A percentile compares a stretch with the other conserved stretches of the same genome.
These are phyloP conservation scores for Pachydiplax longipennis DNA, from an alignment of 2,888 invertebrate genomes.

Conservation along the genomic window DNA sequence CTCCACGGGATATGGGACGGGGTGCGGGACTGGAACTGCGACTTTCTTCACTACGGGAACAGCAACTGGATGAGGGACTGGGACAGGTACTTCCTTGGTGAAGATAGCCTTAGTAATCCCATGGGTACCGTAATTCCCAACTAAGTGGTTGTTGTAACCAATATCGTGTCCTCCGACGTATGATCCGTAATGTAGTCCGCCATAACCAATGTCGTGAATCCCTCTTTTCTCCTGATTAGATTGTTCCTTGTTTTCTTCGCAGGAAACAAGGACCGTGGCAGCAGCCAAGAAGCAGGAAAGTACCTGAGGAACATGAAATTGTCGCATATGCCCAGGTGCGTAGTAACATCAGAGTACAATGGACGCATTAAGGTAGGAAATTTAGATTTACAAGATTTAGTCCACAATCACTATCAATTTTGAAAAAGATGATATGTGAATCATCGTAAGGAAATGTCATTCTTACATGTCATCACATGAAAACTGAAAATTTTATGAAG, in stretches of 20 bases:
- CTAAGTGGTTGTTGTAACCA: too few relatives aligned
- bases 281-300: neutral
- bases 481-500: too few relatives aligned
- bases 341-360: too few relatives aligned
- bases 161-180: neutral
- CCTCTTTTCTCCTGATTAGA: neutral
- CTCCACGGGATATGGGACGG: constrained; percentile 21
- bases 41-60: neutral
- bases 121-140: neutral
- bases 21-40: neutral
- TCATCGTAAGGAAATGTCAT: too few relatives aligned
- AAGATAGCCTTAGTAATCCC: neutral
- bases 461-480: too few relatives aligned
- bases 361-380: too few relatives aligned
- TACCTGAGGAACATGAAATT: neutral
- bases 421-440: too few relatives aligned
- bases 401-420: too few relatives aligned
- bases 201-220: constrained; percentile 63
- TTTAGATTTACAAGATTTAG: too few relatives aligned
- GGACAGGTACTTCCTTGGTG: neutral
- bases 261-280: neutral
- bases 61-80: neutral
- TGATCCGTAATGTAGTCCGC: constrained; percentile 64
- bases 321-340: too few relatives aligned
- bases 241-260: neutral